A percentile compares a stretch with the other conserved stretches of the same genome.
Conservation (phyloP, 1,140 invertebrate genomes). For the Asobara japonica region DNA sequence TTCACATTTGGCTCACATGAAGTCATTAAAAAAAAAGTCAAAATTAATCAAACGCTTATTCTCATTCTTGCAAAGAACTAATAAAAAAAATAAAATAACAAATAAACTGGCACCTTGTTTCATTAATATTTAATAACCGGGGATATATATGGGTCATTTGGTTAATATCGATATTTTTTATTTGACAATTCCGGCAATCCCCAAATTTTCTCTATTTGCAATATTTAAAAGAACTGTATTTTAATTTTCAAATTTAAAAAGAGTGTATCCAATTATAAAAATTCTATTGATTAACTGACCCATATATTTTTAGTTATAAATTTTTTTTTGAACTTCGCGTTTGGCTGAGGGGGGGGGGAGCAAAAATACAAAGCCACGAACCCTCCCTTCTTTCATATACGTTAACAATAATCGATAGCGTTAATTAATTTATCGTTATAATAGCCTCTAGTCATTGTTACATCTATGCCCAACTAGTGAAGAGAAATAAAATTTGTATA, state of each 20-base stretch:
- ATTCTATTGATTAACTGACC: no score
- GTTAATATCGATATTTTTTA: no score
- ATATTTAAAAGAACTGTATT: no score
- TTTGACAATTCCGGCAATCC: no score
- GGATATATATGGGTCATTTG: no score
- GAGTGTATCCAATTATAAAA: no score
- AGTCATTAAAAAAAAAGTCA: neutral
- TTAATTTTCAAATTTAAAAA: no score
- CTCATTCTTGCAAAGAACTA: neutral
- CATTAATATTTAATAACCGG: neutral
- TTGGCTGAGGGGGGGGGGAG: no score
- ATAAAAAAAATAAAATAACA: conserved; percentile 12
- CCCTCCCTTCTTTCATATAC: conserved; percentile 41
- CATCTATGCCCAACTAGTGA: conserved; percentile 60
- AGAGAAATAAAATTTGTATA: conserved; percentile 43
- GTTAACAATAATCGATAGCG: conserved; percentile 39
- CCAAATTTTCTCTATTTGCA: no score
- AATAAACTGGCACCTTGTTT: conserved; percentile 25
- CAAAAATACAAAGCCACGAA: neutral
- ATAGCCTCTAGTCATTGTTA: conserved; percentile 66
- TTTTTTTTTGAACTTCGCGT: neutral
- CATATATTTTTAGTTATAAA: neutral
- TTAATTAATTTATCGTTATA: conserved; percentile 45
- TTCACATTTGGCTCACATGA: conserved; percentile 15
- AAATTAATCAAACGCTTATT: neutral